These are phyloP conservation scores for Calidris pugnax DNA, from an alignment of 2,113 vertebrate genomes.

Conservation along the genomic window DNA sequence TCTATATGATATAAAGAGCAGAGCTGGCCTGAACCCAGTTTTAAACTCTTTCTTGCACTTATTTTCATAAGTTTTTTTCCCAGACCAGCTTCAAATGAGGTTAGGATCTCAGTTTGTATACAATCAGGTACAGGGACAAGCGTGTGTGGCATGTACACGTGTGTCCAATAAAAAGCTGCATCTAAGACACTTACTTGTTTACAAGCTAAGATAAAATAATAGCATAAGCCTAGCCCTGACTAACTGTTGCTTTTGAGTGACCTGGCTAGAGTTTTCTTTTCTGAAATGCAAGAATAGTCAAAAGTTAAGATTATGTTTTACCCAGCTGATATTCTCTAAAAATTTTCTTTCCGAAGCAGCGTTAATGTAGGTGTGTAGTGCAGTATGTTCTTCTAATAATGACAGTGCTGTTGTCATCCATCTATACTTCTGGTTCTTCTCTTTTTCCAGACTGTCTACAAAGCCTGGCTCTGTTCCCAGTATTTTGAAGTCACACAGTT, in stretches of 20 bases:
- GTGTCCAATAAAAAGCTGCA: background rate
- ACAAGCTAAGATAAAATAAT: background rate
- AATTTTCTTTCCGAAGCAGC: background rate
- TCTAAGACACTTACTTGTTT: background rate
- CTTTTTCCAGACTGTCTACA: conserved; percentile 92
- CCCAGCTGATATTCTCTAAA: background rate
- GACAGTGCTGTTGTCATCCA: background rate
- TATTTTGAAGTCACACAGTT: conserved; percentile 98
- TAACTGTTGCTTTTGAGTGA: background rate
- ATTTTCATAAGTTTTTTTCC: background rate
- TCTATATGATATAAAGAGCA: background rate
- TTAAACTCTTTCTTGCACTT: background rate
- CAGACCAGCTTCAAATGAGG: background rate
- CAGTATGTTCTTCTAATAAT: background rate
- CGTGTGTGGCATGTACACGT: background rate
- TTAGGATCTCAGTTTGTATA: background rate
- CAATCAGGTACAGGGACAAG: background rate
- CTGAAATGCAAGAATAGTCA: background rate
- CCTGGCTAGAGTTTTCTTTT: background rate
- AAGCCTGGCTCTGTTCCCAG: conserved; percentile 99
- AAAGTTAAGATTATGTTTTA: background rate
- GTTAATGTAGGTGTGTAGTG: background rate
- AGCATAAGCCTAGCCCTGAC: background rate
- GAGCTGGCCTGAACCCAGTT: background rate
- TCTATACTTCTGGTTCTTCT: conserved; percentile 56